Evolutionary conservation across 2,888 invertebrate genomes (phyloP).

Genomic region (Bembecia ichneumoniformis): DNA sequence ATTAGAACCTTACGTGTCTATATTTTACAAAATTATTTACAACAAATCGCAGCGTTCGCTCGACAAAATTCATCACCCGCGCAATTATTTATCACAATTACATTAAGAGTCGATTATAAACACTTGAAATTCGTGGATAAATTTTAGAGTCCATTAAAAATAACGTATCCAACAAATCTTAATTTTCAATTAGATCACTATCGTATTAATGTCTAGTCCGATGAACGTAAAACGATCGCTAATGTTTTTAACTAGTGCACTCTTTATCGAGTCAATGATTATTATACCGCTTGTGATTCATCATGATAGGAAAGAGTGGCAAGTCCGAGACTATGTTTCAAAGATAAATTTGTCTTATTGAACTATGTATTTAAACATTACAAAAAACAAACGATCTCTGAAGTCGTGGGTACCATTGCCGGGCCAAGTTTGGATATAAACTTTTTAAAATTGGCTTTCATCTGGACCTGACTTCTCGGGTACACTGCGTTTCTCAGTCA

Average conservation of each 20-base stretch:
- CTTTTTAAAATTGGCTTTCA: too few species aligned
- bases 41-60: slow-evolving; percentile 32
- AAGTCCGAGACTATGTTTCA: too few species aligned
- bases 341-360: too few species aligned
- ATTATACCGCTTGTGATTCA: too few species aligned
- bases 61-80: slow-evolving; percentile 30
- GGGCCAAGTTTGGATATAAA: too few species aligned
- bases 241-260: slow-evolving; percentile 21
- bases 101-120: neutral
- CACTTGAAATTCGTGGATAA: slow-evolving; percentile 5
- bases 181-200: slow-evolving; percentile 27
- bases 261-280: slow-evolving; percentile 12
- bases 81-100: slow-evolving; percentile 32
- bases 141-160: slow-evolving; percentile 9
- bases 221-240: slow-evolving; percentile 23
- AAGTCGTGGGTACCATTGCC: too few species aligned
- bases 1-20: slow-evolving; percentile 30
- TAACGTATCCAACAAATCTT: slow-evolving; percentile 25
- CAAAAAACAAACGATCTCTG: too few species aligned
- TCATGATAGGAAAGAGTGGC: too few species aligned
- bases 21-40: slow-evolving; percentile 61
- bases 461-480: too few species aligned
- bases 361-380: too few species aligned
- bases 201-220: slow-evolving; percentile 28
- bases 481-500: too few species aligned